These are phyloP conservation scores for Nezara viridula DNA, from an alignment of 2,888 invertebrate genomes.

Conservation along the genomic window DNA sequence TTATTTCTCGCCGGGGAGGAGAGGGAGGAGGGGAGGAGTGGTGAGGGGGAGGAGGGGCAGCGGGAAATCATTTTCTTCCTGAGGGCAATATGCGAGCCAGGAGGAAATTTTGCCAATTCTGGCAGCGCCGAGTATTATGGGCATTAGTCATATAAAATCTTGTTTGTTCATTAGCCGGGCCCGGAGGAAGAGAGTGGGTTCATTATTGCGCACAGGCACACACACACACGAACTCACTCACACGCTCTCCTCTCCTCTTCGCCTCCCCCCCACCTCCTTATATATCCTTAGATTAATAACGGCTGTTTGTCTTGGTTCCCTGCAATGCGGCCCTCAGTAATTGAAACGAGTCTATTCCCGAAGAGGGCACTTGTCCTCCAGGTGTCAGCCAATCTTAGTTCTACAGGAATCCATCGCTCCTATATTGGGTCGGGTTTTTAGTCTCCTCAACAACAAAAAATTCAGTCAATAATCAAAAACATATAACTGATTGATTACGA, in stretches of 20 bases:
- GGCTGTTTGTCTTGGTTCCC: conserved; percentile 58
- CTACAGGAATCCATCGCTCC: not conserved
- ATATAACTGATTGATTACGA: not conserved
- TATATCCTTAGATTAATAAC: conserved; percentile 59
- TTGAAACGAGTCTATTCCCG: conserved; percentile 48
- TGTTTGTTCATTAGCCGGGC: conserved; percentile 58
- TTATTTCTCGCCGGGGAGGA: conserved; percentile 16
- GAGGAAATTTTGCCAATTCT: conserved; percentile 57
- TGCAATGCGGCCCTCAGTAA: conserved; percentile 54
- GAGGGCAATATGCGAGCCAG: conserved; percentile 40
- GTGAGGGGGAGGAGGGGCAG: not conserved
- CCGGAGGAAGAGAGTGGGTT: conserved; percentile 44
- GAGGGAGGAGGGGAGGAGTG: not conserved
- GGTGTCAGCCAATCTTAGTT: conserved; percentile 4
- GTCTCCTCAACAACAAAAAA: not conserved
- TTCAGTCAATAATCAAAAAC: not conserved
- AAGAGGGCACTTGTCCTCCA: conserved; percentile 7
- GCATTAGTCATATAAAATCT: conserved; percentile 60
- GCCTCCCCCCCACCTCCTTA: conserved; percentile 31
- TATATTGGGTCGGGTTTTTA: not conserved
- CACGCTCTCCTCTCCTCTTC: not conserved
- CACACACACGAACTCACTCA: not conserved
- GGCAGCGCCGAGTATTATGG: conserved; percentile 52
- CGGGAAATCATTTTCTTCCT: conserved; percentile 42
- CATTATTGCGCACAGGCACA: conserved; percentile 55